phyloP scores from a whole-genome alignment of 2,113 vertebrate species.

The Pheucticus melanocephalus region DNA sequence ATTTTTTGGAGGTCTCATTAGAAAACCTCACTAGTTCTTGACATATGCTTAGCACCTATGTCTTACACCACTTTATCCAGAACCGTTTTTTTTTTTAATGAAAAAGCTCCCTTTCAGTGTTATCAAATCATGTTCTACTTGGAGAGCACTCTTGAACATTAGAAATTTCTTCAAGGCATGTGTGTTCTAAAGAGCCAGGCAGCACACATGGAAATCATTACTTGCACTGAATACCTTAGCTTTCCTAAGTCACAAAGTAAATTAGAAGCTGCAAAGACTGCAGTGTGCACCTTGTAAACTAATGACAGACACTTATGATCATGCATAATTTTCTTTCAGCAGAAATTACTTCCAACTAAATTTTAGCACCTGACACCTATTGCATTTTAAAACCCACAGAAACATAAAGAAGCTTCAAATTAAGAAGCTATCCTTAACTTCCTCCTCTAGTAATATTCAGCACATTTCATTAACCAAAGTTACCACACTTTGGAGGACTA shows the following conservation, averaged over 20 bases:
- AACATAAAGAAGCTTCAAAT: neutral
- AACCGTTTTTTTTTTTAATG: neutral
- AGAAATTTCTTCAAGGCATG: neutral
- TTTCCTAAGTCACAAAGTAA: neutral
- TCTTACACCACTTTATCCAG: neutral
- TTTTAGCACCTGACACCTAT: neutral
- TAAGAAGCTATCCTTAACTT: neutral
- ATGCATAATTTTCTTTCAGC: neutral
- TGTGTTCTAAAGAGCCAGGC: neutral
- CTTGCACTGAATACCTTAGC: neutral
- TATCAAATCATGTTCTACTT: neutral
- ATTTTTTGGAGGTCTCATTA: constrained; percentile 1
- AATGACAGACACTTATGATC: neutral
- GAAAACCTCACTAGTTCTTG: neutral
- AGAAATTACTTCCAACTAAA: neutral
- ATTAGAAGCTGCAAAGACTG: neutral
- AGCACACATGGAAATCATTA: neutral
- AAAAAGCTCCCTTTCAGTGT: neutral
- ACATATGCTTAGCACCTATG: neutral
- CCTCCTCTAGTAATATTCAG: neutral
- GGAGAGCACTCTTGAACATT: neutral
- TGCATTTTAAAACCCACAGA: neutral
- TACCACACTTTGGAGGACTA: neutral
- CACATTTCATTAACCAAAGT: neutral
- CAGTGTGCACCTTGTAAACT: neutral